Percentiles rank a stretch among this genome's conserved stretches.
phyloP scores from a whole-genome alignment of 2,113 vertebrate genomes.

The Pitta sordida region DNA sequence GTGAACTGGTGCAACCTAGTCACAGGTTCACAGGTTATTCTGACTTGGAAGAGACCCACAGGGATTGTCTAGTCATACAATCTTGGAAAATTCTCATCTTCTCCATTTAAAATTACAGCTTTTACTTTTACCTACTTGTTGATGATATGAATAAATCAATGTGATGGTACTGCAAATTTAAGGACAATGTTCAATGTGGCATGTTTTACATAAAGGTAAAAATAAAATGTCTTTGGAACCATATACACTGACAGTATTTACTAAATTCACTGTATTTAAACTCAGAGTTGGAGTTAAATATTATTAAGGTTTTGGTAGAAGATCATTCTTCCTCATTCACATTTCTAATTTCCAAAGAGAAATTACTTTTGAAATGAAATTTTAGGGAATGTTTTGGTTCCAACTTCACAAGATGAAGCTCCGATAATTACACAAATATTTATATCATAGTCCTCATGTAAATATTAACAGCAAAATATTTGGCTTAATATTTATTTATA shows the following conservation, averaged over 20 bases:
- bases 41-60: too few species aligned
- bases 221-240: not conserved
- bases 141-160: not conserved
- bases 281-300: not conserved
- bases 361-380: not conserved
- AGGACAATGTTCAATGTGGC: not conserved
- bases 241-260: not conserved
- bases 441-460: not conserved
- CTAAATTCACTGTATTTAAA: not conserved
- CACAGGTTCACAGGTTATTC: too few species aligned
- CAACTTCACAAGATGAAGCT: not conserved
- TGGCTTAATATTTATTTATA: not conserved
- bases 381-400: not conserved
- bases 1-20: not conserved
- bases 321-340: not conserved
- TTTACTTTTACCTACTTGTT: not conserved
- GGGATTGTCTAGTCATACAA: too few species aligned
- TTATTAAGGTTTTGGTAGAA: not conserved
- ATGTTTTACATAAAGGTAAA: not conserved
- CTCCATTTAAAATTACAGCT: not conserved
- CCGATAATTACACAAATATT: not conserved
- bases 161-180: not conserved
- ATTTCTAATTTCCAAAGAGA: not conserved
- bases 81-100: not conserved
- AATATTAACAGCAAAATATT: not conserved